Conservation (phyloP, 2,888 invertebrate genomes). For the Tiliacea citrago region DNA sequence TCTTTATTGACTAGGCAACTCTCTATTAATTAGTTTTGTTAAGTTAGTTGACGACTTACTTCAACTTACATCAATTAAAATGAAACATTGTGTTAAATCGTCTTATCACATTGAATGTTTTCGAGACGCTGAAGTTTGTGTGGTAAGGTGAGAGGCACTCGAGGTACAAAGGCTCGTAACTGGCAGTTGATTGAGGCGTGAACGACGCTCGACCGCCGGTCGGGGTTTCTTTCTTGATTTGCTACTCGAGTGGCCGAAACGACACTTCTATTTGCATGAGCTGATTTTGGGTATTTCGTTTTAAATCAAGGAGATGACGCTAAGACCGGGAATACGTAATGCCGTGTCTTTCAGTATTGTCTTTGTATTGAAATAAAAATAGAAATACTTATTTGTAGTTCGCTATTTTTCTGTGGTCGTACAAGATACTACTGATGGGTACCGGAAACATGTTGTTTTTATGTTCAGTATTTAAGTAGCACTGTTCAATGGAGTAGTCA, state of each 20-base stretch:
- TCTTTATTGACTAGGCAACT: conserved; percentile 12
- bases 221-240: conserved; percentile 90
- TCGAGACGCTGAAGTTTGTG: conserved; percentile 77
- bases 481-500: background rate
- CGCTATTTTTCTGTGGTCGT: background rate
- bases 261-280: conserved; percentile 89
- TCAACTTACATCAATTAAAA: conserved; percentile 39
- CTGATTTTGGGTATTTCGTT: conserved; percentile 81
- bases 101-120: conserved; percentile 64
- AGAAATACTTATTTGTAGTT: conserved; percentile 19
- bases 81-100: conserved; percentile 41
- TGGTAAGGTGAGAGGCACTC: conserved; percentile 80
- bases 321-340: conserved; percentile 66
- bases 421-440: background rate
- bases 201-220: conserved; percentile 86
- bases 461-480: background rate
- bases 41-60: conserved; percentile 10
- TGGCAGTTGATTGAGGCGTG: conserved; percentile 90
- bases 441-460: background rate
- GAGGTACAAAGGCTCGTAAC: conserved; percentile 85
- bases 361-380: conserved; percentile 26
- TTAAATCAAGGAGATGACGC: conserved; percentile 73
- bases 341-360: conserved; percentile 52
- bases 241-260: conserved; percentile 88
- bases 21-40: conserved; percentile 21